phyloP scores from a whole-genome alignment of 2,113 vertebrate genomes.

The Aix galericulata region DNA sequence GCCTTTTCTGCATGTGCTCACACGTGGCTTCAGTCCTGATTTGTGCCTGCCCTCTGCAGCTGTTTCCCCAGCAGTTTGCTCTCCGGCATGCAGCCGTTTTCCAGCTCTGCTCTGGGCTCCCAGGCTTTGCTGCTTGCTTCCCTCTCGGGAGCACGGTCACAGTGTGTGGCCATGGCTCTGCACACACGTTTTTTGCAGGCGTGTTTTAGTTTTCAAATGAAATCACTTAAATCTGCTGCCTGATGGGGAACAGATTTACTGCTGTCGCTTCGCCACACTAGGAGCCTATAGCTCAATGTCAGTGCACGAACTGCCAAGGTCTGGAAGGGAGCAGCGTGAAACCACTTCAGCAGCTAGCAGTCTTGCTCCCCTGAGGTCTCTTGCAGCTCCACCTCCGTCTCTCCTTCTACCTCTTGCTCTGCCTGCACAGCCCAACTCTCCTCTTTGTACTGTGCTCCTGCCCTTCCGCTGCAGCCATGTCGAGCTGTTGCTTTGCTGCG shows the following conservation, averaged over 20 bases:
- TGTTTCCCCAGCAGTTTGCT: background rate
- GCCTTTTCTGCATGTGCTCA: background rate
- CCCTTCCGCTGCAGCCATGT: background rate
- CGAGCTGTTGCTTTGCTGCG: background rate
- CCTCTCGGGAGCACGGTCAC: background rate
- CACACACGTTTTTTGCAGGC: no score
- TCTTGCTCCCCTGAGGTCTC: background rate
- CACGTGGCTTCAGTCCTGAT: background rate
- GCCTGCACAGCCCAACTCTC: background rate
- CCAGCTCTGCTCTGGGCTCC: background rate
- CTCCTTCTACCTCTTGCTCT: background rate
- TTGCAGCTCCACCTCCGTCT: background rate
- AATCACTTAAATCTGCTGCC: background rate
- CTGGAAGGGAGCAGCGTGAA: background rate
- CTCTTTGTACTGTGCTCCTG: background rate
- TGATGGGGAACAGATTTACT: background rate
- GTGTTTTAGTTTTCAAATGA: background rate
- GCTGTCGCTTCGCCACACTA: background rate
- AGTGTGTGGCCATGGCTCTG: background rate
- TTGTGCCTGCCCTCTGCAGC: background rate
- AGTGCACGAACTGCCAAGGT: background rate
- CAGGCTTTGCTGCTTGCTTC: background rate
- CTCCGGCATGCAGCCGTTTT: accelerated
- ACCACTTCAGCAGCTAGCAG: background rate
- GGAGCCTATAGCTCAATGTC: background rate